Conservation (phyloP, 2,888 invertebrate genomes). For the Acanthopleura granulata region DNA sequence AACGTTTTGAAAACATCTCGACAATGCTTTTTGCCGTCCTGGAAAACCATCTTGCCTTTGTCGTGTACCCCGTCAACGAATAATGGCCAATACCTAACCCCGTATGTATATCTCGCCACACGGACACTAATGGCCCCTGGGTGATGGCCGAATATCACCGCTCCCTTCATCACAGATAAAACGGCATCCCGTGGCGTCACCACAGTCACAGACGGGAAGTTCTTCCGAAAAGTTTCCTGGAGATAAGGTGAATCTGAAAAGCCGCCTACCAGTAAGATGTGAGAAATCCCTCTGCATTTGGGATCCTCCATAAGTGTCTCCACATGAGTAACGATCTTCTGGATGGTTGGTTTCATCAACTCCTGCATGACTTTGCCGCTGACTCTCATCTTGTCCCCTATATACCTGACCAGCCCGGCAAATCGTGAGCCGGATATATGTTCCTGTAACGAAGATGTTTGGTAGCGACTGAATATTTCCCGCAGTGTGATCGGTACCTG, state of each 20-base stretch:
- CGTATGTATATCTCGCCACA: slow-evolving; percentile 29
- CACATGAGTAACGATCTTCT: slow-evolving; percentile 21
- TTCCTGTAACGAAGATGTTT: neutral
- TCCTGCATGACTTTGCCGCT: neutral
- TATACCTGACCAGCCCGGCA: neutral
- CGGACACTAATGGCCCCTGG: slow-evolving; percentile 28
- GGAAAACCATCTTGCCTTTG: slow-evolving; percentile 20
- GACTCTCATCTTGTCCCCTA: neutral
- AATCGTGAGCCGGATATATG: neutral
- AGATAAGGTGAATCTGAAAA: slow-evolving; percentile 34
- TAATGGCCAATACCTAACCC: slow-evolving; percentile 11
- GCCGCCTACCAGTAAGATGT: slow-evolving; percentile 9
- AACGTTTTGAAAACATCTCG: slow-evolving; percentile 4
- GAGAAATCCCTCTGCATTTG: slow-evolving; percentile 14
- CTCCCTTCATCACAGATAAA: slow-evolving; percentile 25
- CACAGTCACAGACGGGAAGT: slow-evolving; percentile 22
- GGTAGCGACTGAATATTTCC: neutral
- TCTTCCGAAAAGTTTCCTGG: slow-evolving; percentile 20
- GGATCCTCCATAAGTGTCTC: slow-evolving; percentile 16
- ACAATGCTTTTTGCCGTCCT: neutral
- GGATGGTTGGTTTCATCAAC: slow-evolving; percentile 23
- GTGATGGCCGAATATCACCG: slow-evolving; percentile 27
- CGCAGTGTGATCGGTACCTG: slow-evolving; percentile 15
- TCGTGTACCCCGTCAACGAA: slow-evolving; percentile 25
- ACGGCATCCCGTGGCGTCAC: slow-evolving; percentile 30